A percentile compares a stretch with the other conserved stretches of the same genome.
Evolutionary conservation across 2,113 vertebrate genomes (phyloP).

Genomic region (Apteryx owenii): DNA sequence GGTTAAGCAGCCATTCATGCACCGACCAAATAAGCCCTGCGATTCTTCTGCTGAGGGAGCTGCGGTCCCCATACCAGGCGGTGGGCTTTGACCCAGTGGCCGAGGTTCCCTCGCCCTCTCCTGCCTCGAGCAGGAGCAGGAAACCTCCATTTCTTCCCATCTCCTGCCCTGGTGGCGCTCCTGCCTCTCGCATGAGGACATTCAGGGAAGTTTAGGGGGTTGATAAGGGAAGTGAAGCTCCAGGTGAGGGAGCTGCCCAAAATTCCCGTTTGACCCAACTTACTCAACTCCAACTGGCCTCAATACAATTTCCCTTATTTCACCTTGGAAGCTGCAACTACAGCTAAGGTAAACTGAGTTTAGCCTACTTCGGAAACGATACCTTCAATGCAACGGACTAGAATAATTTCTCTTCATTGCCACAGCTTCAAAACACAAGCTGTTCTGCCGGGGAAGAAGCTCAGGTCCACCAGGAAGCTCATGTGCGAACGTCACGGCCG

Average conservation of each 20-base stretch:
- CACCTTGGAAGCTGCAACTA: neutral
- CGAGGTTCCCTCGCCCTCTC: too few relatives aligned
- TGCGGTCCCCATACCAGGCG: too few relatives aligned
- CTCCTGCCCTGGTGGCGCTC: neutral
- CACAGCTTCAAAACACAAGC: neutral
- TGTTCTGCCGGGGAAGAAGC: neutral
- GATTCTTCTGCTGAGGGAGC: too few relatives aligned
- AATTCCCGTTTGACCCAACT: conserved; percentile 1
- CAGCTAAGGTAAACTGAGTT: neutral
- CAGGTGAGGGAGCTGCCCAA: neutral
- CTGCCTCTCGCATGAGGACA: neutral
- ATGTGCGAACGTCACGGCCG: rapidly evolving
- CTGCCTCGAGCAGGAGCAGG: too few relatives aligned
- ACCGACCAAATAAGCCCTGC: too few relatives aligned
- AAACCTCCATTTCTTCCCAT: neutral
- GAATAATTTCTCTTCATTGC: neutral
- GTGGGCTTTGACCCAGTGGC: too few relatives aligned
- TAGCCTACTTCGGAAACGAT: neutral
- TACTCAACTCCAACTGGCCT: neutral
- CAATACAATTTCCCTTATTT: neutral
- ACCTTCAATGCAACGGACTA: rapidly evolving
- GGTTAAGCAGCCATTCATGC: too few relatives aligned
- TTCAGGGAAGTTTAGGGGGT: neutral
- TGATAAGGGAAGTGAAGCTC: neutral
- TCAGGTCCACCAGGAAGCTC: neutral